A percentile compares a stretch with the other conserved stretches of the same genome.
These are phyloP conservation scores for Amazonetta brasiliensis DNA, from an alignment of 2,797 vertebrate species.

Conservation along the genomic window DNA sequence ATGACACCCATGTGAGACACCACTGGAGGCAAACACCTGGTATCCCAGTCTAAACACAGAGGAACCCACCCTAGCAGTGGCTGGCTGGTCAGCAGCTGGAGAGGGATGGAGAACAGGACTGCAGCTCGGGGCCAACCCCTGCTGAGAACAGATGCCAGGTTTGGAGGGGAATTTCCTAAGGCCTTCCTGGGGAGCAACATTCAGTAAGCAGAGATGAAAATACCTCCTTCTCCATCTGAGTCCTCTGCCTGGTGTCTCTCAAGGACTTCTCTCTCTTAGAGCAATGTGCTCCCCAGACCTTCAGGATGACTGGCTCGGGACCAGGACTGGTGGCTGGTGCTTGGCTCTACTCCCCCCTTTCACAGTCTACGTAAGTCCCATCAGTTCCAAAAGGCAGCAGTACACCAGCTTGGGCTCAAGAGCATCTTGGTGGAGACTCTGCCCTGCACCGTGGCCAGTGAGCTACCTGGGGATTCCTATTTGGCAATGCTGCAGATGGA, in stretches of 20 bases:
- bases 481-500: too few species aligned
- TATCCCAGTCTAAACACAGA: not conserved
- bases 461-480: not conserved
- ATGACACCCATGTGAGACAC: too few species aligned
- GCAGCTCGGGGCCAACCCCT: not conserved
- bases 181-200: not conserved
- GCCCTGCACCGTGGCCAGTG: not conserved
- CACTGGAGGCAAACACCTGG: not conserved
- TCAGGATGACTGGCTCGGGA: not conserved
- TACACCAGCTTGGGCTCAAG: fast-evolving
- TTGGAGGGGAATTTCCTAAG: not conserved
- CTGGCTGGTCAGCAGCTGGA: not conserved
- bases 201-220: not conserved
- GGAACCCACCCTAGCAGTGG: not conserved
- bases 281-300: not conserved
- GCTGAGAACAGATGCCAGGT: not conserved
- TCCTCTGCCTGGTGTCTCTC: not conserved
- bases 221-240: not conserved
- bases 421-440: not conserved
- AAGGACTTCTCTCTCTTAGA: not conserved
- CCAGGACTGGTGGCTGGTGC: not conserved
- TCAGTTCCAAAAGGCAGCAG: not conserved
- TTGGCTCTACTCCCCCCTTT: not conserved
- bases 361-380: not conserved
- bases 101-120: not conserved